Conservation (phyloP, 2,888 invertebrate species). For the Lasioglossum pauxillum region DNA sequence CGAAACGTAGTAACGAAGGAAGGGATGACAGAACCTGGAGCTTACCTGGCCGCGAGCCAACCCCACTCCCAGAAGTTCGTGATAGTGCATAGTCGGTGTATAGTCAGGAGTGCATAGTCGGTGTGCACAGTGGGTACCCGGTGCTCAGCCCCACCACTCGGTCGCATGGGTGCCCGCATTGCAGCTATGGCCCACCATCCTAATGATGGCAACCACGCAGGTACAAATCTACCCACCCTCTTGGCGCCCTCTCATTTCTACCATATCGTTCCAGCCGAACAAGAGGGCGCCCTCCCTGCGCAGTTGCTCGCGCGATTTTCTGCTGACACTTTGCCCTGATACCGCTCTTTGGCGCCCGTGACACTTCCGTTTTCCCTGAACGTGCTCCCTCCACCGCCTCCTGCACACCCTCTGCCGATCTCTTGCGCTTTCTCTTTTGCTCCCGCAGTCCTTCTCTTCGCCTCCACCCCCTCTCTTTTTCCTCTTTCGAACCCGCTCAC, state of each 20-base stretch:
- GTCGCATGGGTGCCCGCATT: conserved; percentile 82
- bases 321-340: conserved; percentile 75
- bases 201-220: conserved; percentile 83
- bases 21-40: conserved; percentile 76
- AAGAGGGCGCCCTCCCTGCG: conserved; percentile 23
- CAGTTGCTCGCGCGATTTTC: conserved; percentile 70
- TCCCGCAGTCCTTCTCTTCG: not conserved
- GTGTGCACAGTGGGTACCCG: conserved; percentile 65
- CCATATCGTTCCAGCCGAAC: conserved; percentile 46
- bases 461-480: not conserved
- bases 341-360: conserved; percentile 56
- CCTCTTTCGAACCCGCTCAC: not conserved
- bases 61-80: conserved; percentile 57
- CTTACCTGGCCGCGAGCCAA: conserved; percentile 82
- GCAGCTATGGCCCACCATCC: conserved; percentile 83
- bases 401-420: not conserved
- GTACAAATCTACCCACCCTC: conserved; percentile 76
- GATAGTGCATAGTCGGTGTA: conserved; percentile 75
- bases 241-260: conserved; percentile 48
- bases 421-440: not conserved
- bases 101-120: conserved; percentile 68
- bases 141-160: conserved; percentile 64
- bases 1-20: conserved; percentile 60
- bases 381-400: not conserved
- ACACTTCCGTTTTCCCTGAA: conserved; percentile 59